These are phyloP conservation scores for Paracyclopina nana DNA, from an alignment of 1,140 invertebrate genomes.

Conservation along the genomic window DNA sequence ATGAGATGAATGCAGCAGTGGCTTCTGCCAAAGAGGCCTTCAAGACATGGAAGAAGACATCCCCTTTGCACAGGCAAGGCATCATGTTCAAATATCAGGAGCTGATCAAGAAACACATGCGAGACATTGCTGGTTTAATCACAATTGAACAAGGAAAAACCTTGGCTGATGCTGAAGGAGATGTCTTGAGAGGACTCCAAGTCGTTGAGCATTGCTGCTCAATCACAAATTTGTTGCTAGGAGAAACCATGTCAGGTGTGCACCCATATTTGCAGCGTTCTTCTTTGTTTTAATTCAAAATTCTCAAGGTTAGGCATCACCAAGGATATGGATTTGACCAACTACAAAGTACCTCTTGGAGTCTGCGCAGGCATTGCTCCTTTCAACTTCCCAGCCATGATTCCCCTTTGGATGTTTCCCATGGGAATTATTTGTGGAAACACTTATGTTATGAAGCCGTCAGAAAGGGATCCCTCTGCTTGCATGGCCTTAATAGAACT, in stretches of 20 bases:
- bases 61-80: conserved; percentile 79
- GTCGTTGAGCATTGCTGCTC: conserved; percentile 90
- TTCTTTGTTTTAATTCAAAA: too few relatives aligned
- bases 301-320: too few relatives aligned
- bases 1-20: conserved; percentile 80
- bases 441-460: conserved; percentile 56
- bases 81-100: conserved; percentile 80
- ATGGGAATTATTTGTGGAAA: conserved; percentile 73
- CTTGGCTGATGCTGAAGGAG: conserved; percentile 85
- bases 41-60: conserved; percentile 69
- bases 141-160: conserved; percentile 97
- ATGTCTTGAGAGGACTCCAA: conserved; percentile 85
- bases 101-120: conserved; percentile 53
- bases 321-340: conserved; percentile 72
- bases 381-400: conserved; percentile 98
- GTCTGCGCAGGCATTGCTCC: conserved; percentile 69
- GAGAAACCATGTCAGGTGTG: conserved; percentile 75
- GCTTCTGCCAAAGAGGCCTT: conserved; percentile 63
- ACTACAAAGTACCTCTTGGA: conserved; percentile 70
- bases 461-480: conserved; percentile 90
- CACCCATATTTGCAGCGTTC: too few relatives aligned
- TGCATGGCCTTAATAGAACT: conserved; percentile 83
- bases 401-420: conserved; percentile 65
- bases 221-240: conserved; percentile 71
- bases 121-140: conserved; percentile 72